Conservation (phyloP, 2,113 vertebrate genomes). For the Myocastor coypus region DNA sequence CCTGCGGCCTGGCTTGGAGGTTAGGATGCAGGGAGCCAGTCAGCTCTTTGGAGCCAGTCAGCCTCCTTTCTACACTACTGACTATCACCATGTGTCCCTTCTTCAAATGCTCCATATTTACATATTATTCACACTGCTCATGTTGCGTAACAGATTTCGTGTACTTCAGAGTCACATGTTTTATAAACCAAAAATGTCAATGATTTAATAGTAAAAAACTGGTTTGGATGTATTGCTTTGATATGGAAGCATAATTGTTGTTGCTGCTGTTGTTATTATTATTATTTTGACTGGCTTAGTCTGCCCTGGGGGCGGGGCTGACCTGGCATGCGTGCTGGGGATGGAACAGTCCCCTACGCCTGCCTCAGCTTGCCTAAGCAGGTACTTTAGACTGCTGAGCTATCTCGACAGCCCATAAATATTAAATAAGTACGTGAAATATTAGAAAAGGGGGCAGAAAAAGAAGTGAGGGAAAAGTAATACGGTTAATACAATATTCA, state of each 20-base stretch:
- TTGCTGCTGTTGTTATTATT: too few species aligned
- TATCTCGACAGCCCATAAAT: background rate
- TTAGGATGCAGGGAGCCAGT: background rate
- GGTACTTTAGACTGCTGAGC: too few species aligned
- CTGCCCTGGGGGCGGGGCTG: too few species aligned
- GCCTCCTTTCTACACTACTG: background rate
- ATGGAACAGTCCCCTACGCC: too few species aligned
- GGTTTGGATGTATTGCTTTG: background rate
- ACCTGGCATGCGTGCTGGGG: too few species aligned
- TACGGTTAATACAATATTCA: background rate
- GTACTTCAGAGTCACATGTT: background rate
- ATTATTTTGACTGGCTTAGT: too few species aligned
- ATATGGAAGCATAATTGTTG: background rate
- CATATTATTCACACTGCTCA: background rate
- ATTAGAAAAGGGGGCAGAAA: background rate
- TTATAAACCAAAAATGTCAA: background rate
- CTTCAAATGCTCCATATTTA: background rate
- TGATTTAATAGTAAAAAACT: background rate
- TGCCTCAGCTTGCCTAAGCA: too few species aligned
- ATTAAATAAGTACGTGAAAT: background rate
- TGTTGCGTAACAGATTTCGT: background rate
- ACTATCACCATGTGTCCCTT: background rate
- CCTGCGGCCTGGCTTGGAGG: background rate
- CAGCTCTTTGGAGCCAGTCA: slow-evolving; percentile 15
- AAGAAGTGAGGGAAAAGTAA: background rate